Conservation (phyloP, 2,797 vertebrate genomes). For the Pagetopsis macropterus region DNA sequence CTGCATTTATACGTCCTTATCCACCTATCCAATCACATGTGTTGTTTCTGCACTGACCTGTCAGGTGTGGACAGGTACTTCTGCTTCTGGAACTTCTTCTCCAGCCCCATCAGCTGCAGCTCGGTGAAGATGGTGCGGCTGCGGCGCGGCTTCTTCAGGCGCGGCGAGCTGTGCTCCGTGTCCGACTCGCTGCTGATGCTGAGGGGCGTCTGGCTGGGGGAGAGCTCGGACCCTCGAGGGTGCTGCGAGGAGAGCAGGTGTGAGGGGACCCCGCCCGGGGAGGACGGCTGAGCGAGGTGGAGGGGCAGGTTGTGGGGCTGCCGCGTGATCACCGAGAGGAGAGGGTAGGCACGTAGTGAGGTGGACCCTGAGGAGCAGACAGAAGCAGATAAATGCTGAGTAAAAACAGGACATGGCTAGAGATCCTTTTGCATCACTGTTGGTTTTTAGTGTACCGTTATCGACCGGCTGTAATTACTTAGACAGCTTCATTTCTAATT, state of each 20-base stretch:
- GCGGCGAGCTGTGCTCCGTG: constrained; percentile 85
- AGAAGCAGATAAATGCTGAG: constrained; percentile 34
- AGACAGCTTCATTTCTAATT: constrained; percentile 68
- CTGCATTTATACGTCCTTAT: background rate
- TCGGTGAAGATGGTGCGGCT: constrained; percentile 99
- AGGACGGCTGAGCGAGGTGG: constrained; percentile 62
- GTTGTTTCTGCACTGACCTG: constrained; percentile 82
- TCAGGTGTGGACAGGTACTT: constrained; percentile 98
- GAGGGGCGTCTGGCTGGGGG: constrained; percentile 81
- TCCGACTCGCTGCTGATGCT: constrained; percentile 95
- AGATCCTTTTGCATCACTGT: constrained; percentile 24
- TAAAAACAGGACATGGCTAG: background rate
- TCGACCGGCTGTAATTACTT: constrained; percentile 65
- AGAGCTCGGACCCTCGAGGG: constrained; percentile 48
- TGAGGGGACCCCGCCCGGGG: constrained; percentile 48
- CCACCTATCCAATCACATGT: background rate
- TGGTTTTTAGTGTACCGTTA: constrained; percentile 49
- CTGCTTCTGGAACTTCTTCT: constrained; percentile 99
- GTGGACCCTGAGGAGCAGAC: constrained; percentile 84
- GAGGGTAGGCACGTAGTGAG: constrained; percentile 89
- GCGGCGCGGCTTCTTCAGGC: constrained; percentile 93
- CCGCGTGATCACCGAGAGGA: constrained; percentile 92
- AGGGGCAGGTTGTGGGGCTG: constrained; percentile 84
- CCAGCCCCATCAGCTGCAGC: constrained; percentile 97
- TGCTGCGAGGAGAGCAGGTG: constrained; percentile 85